Evolutionary conservation across 2,888 invertebrate genomes (phyloP), one percentile per base, ranked within the genome.

Genomic region (Caenorhabditis macrosperma): DNA sequence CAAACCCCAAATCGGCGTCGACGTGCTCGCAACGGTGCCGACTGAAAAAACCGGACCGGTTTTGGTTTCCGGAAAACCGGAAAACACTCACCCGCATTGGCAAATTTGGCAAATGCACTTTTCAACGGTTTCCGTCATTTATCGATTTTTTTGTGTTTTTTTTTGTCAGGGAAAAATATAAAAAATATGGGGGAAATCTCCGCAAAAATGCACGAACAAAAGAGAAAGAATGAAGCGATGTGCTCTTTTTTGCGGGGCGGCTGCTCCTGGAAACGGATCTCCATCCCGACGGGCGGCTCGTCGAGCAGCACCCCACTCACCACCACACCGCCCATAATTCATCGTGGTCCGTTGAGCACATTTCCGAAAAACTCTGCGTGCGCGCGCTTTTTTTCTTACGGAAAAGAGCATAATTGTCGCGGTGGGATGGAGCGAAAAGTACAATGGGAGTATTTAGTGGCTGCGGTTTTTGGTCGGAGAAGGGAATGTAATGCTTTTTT

Each of bases 41-140:
- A 20, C 85, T 85, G 48, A 22, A 77, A 55, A 41, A 41, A n/a
- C n/a, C n/a, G n/a, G n/a, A n/a, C n/a, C n/a, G n/a, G n/a, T 48
- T 28, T n/a, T 26, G 22, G 12, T 26, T 46, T 54, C n/a, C n/a
- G n/a, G n/a, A n/a, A n/a, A n/a, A n/a, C n/a, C n/a, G 22, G 33
- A 22, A 9, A 24, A n/a, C 55, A 75, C 80, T 33, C 22, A 84
- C 84, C 84, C 84, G 74, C 84, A 85, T 44, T 81, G 74, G 46
- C 84, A 84, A 44, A 84, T 84, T 71, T 84, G 78, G 17, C 84
- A 84, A 50, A 84, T 84, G 50, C 84, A 84, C 64, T 79, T 82
- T 44, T 84, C 84, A 1, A 66, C 57, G 12, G 67, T 44, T 6
- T 64, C 63, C 0, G 54, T 26, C 71, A 71, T 71, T 55, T 33